A percentile compares a stretch with the other conserved stretches of the same genome.
Evolutionary conservation across 2,888 invertebrate genomes (phyloP).

Genomic region (Acheta domesticus): DNA sequence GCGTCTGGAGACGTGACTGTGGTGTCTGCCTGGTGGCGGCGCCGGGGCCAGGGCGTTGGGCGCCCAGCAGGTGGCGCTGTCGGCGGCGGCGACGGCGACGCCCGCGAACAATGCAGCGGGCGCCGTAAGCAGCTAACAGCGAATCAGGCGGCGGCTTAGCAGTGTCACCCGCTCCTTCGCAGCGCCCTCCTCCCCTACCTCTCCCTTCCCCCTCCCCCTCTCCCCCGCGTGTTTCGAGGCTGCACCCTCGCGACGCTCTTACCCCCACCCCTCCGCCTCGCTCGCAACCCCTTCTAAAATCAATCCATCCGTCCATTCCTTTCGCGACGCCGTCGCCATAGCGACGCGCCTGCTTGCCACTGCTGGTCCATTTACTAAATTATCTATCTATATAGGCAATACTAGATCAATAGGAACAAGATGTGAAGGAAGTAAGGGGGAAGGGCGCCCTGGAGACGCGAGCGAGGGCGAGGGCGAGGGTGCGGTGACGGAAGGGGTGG

Average conservation of each 20-base stretch:
- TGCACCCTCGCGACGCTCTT: background rate
- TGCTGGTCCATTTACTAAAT: constrained; percentile 38
- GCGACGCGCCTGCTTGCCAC: background rate
- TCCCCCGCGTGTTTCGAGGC: background rate
- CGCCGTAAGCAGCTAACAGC: no score
- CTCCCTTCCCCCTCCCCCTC: background rate
- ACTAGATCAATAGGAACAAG: constrained; percentile 38
- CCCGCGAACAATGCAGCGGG: no score
- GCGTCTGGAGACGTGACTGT: no score
- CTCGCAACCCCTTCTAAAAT: constrained; percentile 18
- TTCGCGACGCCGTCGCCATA: background rate
- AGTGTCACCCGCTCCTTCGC: no score
- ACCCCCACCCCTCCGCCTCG: background rate
- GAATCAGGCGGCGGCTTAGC: no score
- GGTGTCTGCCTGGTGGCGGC: no score
- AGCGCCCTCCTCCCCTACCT: background rate
- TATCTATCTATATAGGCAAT: constrained; percentile 38
- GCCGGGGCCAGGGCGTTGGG: no score
- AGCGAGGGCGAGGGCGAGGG: background rate
- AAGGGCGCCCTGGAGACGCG: constrained; percentile 25
- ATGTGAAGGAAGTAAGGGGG: constrained; percentile 29
- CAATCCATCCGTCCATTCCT: constrained; percentile 18
- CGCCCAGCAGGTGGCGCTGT: no score
- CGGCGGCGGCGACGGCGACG: no score
- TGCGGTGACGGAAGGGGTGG: constrained; percentile 19